Evolutionary conservation across 2,888 invertebrate genomes (phyloP).

Genomic region (Esperia sulphurella): DNA sequence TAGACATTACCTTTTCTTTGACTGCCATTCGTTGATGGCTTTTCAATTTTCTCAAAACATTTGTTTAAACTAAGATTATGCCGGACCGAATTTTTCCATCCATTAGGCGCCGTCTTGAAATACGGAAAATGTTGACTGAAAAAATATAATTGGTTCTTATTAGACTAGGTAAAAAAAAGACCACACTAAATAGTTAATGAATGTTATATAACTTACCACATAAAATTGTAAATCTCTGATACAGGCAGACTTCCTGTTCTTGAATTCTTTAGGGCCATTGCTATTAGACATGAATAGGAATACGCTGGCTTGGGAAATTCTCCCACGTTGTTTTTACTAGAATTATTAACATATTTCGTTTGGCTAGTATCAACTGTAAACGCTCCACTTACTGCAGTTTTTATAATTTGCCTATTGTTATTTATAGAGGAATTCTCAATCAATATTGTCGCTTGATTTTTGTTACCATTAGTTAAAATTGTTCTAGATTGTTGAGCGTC

Average conservation of each 20-base stretch:
- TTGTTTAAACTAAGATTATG: slow-evolving; percentile 98
- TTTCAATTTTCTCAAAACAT: slow-evolving; percentile 98
- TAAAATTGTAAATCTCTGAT: slow-evolving; percentile 98
- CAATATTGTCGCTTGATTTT: slow-evolving; percentile 70
- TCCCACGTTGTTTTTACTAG: slow-evolving; percentile 69
- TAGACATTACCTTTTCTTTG: slow-evolving; percentile 86
- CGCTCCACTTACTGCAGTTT: slow-evolving; percentile 61
- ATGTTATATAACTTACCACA: slow-evolving; percentile 86
- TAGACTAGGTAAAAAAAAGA: neutral
- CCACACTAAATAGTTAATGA: neutral
- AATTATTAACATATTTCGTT: slow-evolving; percentile 61
- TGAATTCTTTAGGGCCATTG: slow-evolving; percentile 98
- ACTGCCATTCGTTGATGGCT: slow-evolving; percentile 92
- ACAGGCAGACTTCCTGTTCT: slow-evolving; percentile 96
- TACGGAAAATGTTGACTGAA: slow-evolving; percentile 97
- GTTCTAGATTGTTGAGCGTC: slow-evolving; percentile 74
- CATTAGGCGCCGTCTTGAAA: slow-evolving; percentile 98
- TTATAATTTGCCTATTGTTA: slow-evolving; percentile 71
- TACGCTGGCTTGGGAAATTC: slow-evolving; percentile 97
- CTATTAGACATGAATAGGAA: slow-evolving; percentile 98
- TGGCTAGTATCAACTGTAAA: slow-evolving; percentile 64
- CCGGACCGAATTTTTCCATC: slow-evolving; percentile 99
- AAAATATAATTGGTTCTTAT: slow-evolving; percentile 23
- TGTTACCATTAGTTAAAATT: slow-evolving; percentile 68
- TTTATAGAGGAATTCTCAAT: slow-evolving; percentile 70